Percentiles rank a stretch among this genome's conserved stretches.
These are phyloP conservation scores for Onychomys leucogaster DNA, from an alignment of 2,797 vertebrate genomes.

Conservation along the genomic window DNA sequence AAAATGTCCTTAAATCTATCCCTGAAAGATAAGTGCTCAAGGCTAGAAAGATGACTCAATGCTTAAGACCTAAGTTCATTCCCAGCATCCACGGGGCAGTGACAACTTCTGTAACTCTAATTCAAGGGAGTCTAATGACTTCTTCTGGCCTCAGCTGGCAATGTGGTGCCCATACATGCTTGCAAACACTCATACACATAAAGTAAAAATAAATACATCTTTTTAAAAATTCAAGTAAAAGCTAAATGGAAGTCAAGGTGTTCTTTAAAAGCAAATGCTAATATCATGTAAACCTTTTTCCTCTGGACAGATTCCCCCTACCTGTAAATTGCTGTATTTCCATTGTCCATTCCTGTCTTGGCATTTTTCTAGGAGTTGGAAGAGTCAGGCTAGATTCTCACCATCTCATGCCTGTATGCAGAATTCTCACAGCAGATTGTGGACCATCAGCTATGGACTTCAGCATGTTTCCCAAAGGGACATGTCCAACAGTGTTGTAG, in stretches of 20 bases:
- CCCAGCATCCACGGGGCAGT: neutral
- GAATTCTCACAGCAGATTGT: neutral
- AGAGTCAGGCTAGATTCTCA: neutral
- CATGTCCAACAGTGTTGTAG: neutral
- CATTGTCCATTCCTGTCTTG: rapidly evolving
- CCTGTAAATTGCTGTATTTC: neutral
- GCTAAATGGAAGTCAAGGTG: neutral
- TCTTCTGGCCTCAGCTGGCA: neutral
- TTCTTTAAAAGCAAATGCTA: neutral
- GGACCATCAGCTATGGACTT: neutral
- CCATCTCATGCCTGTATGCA: neutral
- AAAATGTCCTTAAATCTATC: neutral
- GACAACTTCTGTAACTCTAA: neutral
- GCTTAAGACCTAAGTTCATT: neutral
- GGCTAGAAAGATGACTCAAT: neutral
- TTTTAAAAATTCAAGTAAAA: neutral
- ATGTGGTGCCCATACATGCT: neutral
- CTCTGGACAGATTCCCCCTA: neutral
- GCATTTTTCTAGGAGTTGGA: neutral
- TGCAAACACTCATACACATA: neutral
- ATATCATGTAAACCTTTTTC: rapidly evolving
- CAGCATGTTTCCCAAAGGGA: neutral
- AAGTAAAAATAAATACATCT: neutral
- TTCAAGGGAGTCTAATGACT: too few relatives aligned
- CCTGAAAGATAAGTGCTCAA: slow-evolving; percentile 1